These are phyloP conservation scores for Onthophagus sagittarius DNA, from an alignment of 2,888 invertebrate species.

Conservation along the genomic window DNA sequence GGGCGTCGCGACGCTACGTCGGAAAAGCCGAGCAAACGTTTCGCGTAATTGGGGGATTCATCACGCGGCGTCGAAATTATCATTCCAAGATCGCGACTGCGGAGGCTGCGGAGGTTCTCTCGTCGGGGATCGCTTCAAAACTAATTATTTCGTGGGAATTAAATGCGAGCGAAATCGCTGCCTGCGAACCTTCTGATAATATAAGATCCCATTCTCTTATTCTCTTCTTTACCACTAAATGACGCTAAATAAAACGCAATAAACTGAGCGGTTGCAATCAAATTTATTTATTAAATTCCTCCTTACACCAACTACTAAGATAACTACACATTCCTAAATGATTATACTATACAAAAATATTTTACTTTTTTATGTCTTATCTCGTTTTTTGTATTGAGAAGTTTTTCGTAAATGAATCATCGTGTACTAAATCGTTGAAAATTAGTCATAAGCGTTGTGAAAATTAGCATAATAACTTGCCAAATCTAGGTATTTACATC, in stretches of 20 bases:
- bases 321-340: no score
- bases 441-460: no score
- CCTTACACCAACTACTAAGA: no score
- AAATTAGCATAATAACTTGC: no score
- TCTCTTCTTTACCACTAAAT: not conserved
- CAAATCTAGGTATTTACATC: no score
- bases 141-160: slow-evolving; percentile 7
- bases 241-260: not conserved
- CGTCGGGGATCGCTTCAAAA: slow-evolving; percentile 4
- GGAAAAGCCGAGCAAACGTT: not conserved
- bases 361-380: no score
- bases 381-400: no score
- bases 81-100: slow-evolving; percentile 1
- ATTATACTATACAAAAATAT: no score
- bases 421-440: no score
- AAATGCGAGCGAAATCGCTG: slow-evolving; percentile 1
- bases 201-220: not conserved
- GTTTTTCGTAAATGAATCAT: no score
- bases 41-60: slow-evolving; percentile 10
- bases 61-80: slow-evolving; percentile 7
- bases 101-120: not conserved
- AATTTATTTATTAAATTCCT: no score
- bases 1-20: not conserved
- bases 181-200: not conserved
- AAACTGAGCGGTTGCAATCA: no score